phyloP scores from a whole-genome alignment of 2,888 invertebrate species.

The Ametastegia equiseti region DNA sequence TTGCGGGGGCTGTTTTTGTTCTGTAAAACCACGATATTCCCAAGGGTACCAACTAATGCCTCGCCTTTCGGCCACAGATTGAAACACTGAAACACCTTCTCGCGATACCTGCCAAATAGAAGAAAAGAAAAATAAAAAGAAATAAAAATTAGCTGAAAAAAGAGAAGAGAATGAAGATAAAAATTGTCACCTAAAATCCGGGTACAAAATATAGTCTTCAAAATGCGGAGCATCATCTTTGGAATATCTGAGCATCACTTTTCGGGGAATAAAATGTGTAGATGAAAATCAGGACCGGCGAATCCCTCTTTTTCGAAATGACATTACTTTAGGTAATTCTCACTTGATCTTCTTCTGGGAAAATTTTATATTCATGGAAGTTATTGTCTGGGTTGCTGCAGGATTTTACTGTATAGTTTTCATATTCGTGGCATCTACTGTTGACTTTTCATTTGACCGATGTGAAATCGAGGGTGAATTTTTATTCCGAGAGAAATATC shows the following conservation, averaged over 20 bases:
- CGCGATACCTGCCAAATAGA: not conserved
- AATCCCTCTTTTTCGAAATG: not conserved
- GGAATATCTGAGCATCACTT: not conserved
- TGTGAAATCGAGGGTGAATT: no score
- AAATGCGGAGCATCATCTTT: not conserved
- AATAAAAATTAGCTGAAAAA: no score
- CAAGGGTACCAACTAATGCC: not conserved
- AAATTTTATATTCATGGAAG: no score
- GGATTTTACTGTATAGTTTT: no score
- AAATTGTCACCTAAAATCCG: not conserved
- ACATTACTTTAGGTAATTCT: no score
- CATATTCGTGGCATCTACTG: no score
- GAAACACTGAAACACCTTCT: constrained; percentile 7
- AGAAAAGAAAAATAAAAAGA: no score
- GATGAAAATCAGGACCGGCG: not conserved
- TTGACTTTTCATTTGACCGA: no score
- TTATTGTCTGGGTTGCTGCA: no score
- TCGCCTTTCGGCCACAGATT: not conserved
- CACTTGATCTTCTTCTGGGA: not conserved
- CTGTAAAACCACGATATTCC: not conserved
- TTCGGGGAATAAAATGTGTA: not conserved
- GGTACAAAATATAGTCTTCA: not conserved
- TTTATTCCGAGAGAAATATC: no score
- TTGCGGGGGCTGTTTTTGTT: constrained; percentile 21
- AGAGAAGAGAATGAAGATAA: not conserved